Conservation (phyloP, 2,113 vertebrate species). For the Australoheros scitulus region DNA sequence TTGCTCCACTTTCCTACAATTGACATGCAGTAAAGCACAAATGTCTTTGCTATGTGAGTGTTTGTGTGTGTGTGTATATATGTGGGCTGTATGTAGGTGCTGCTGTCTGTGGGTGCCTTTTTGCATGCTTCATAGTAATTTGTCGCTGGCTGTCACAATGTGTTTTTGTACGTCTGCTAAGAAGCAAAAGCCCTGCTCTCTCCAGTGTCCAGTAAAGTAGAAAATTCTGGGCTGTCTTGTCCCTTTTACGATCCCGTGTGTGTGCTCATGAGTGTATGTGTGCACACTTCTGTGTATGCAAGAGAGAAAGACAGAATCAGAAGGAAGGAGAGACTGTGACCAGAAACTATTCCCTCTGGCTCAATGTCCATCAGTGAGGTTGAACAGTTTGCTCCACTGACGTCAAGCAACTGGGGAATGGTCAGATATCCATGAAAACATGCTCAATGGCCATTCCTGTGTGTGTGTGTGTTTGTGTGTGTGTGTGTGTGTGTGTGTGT, state of each 20-base stretch:
- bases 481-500: neutral
- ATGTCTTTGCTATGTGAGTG: neutral
- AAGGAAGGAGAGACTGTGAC: constrained; percentile 31
- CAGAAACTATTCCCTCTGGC: constrained; percentile 63
- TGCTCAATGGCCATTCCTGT: neutral
- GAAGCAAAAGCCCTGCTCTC: constrained; percentile 50
- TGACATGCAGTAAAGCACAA: constrained; percentile 51
- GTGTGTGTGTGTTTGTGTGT: neutral
- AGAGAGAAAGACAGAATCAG: neutral
- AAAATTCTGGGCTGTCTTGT: constrained; percentile 30
- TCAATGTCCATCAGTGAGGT: constrained; percentile 58
- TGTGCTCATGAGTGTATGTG: neutral
- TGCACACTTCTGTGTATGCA: neutral
- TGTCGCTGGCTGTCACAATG: constrained; percentile 52
- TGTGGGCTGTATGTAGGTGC: constrained; percentile 6
- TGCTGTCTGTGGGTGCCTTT: constrained; percentile 10
- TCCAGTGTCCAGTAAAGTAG: constrained; percentile 49
- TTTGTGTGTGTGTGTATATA: neutral
- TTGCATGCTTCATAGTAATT: constrained; percentile 39
- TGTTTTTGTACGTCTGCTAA: constrained; percentile 42
- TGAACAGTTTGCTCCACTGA: constrained; percentile 58
- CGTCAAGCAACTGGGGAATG: constrained; percentile 51
- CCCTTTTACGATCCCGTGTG: constrained; percentile 14
- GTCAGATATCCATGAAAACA: constrained; percentile 60
- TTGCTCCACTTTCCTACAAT: constrained; percentile 29